A percentile compares a stretch with the other conserved stretches of the same genome.
Evolutionary conservation across 30 jellyfish, hydroid and myxozoan genomes (phyloP).

Genomic region (Pelagia noctiluca): DNA sequence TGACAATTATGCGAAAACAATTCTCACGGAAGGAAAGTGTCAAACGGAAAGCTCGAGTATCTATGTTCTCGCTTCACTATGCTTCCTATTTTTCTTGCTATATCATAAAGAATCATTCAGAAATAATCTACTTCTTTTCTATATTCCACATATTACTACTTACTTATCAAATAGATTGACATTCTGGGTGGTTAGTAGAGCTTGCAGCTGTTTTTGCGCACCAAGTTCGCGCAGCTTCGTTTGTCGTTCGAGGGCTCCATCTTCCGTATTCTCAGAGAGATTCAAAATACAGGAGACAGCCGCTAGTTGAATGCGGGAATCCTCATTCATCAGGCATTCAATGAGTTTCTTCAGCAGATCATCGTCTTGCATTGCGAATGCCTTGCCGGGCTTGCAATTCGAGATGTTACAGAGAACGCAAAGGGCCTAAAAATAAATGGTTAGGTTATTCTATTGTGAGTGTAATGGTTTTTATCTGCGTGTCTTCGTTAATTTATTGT

Average conservation of each 20-base stretch:
- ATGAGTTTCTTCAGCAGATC: conserved; percentile 49
- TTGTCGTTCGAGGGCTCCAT: conserved; percentile 75
- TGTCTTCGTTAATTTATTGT: too few species aligned
- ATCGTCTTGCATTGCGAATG: conserved; percentile 57
- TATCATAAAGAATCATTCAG: not conserved
- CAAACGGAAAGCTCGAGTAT: too few species aligned
- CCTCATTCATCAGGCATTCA: conserved; percentile 40
- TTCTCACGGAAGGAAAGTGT: too few species aligned
- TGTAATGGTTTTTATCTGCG: too few species aligned
- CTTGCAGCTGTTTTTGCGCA: conserved; percentile 80
- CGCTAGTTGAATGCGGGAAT: conserved; percentile 79
- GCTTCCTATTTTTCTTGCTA: too few species aligned
- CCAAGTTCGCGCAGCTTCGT: conserved; percentile 84
- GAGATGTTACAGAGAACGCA: conserved; percentile 81
- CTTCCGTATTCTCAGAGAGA: conserved; percentile 60
- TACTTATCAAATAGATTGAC: conserved; percentile 77
- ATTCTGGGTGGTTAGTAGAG: conserved; percentile 74
- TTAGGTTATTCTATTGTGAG: not conserved
- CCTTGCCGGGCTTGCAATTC: conserved; percentile 68
- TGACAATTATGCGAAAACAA: too few species aligned
- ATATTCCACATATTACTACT: not conserved
- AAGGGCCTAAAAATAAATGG: conserved; percentile 62
- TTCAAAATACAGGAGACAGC: conserved; percentile 77
- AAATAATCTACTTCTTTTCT: not conserved
- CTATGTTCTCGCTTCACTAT: too few species aligned